Percentiles rank a stretch among this genome's conserved stretches.
phyloP scores from a whole-genome alignment of 2,888 invertebrate genomes.

The Campoplex capitator region DNA sequence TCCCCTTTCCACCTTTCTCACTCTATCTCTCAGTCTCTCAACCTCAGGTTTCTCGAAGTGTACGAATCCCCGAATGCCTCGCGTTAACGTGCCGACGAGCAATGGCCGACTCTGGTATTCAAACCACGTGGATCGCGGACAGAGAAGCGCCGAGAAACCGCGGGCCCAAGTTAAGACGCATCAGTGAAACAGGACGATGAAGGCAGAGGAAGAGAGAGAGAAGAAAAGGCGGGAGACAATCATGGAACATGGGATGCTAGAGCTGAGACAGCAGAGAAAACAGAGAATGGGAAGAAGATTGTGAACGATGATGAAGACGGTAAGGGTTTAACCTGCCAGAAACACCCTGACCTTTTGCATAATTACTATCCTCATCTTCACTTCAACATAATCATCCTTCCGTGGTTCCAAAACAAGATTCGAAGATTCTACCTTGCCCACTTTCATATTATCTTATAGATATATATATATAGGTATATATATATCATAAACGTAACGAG shows the following conservation, averaged over 20 bases:
- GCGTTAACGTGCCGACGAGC: constrained; percentile 61
- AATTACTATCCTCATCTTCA: constrained; percentile 68
- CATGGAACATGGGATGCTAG: constrained; percentile 22
- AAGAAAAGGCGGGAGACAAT: not conserved
- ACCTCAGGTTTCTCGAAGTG: constrained; percentile 40
- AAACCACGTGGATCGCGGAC: constrained; percentile 75
- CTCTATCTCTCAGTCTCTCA: constrained; percentile 21
- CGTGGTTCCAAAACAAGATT: constrained; percentile 62
- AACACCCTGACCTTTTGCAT: constrained; percentile 62
- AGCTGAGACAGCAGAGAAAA: constrained; percentile 32
- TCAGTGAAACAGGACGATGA: constrained; percentile 25
- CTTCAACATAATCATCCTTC: constrained; percentile 54
- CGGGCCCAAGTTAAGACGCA: constrained; percentile 54
- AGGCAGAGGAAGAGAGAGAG: not conserved
- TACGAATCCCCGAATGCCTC: constrained; percentile 63
- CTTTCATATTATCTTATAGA: constrained; percentile 19
- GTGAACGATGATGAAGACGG: constrained; percentile 62
- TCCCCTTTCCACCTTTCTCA: not conserved
- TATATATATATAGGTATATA: constrained; percentile 15
- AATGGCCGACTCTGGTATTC: constrained; percentile 74
- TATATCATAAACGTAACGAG: constrained; percentile 63
- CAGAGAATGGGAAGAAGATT: constrained; percentile 34
- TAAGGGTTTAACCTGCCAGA: constrained; percentile 52
- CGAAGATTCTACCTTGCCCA: constrained; percentile 38
- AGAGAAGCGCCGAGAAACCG: constrained; percentile 42